These are phyloP conservation scores for Gymnosoma rotundatum DNA, from an alignment of 2,888 invertebrate genomes.

Conservation along the genomic window DNA sequence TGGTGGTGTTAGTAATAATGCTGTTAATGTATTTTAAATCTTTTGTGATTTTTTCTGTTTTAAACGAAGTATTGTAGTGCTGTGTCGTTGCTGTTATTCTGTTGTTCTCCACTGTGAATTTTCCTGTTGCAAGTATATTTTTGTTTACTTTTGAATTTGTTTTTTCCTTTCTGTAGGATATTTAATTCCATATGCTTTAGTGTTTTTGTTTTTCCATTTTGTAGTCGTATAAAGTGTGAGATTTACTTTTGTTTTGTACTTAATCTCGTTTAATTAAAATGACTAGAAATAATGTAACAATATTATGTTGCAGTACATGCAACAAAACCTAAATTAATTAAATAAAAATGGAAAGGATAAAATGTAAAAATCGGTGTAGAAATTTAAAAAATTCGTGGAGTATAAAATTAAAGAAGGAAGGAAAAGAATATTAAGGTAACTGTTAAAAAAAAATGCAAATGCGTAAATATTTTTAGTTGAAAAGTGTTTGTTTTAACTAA, in stretches of 20 bases:
- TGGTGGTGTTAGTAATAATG: constrained; percentile 22
- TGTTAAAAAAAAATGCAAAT: neutral
- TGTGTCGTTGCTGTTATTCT: constrained; percentile 10
- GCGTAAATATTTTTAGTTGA: neutral
- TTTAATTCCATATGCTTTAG: constrained; percentile 62
- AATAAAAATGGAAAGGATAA: constrained; percentile 2
- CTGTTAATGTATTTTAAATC: constrained; percentile 45
- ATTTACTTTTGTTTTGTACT: constrained; percentile 38
- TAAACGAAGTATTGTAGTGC: constrained; percentile 18
- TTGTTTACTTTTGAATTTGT: constrained; percentile 46
- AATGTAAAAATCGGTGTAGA: constrained; percentile 21
- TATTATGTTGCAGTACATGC: constrained; percentile 49
- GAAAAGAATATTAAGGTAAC: neutral
- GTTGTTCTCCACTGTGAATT: neutral
- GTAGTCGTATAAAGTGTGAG: neutral
- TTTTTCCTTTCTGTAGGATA: constrained; percentile 25
- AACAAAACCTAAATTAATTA: constrained; percentile 1
- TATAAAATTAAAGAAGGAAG: neutral
- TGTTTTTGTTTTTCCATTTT: constrained; percentile 28
- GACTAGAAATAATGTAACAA: constrained; percentile 67
- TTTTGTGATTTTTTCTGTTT: constrained; percentile 20
- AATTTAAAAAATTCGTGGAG: constrained; percentile 5
- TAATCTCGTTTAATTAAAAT: constrained; percentile 70
- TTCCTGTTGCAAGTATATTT: constrained; percentile 26
- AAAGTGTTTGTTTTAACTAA: too few relatives aligned